These are phyloP conservation scores for Cryptocephalus primarius DNA, from an alignment of 2,888 invertebrate genomes.

Conservation along the genomic window DNA sequence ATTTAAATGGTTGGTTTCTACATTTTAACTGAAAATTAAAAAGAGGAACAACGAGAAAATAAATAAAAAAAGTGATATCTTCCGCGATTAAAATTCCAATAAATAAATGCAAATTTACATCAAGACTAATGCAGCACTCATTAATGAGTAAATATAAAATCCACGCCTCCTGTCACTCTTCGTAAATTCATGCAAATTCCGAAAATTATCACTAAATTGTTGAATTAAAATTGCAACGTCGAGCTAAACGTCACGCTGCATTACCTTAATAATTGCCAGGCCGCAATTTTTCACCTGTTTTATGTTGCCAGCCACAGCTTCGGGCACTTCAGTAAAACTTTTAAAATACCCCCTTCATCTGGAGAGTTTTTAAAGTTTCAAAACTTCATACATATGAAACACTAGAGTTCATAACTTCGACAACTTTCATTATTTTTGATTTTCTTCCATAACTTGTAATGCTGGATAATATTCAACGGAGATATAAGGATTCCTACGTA, in stretches of 20 bases:
- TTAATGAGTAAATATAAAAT: too few species aligned
- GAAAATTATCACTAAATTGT: conserved; percentile 10
- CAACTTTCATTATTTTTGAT: neutral
- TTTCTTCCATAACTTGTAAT: neutral
- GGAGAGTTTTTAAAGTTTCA: conserved; percentile 18
- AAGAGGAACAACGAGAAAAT: too few species aligned
- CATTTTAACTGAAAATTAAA: too few species aligned
- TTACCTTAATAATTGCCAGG: conserved; percentile 7
- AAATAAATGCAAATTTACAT: too few species aligned
- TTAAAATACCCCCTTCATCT: conserved; percentile 15
- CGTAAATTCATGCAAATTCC: conserved; percentile 9
- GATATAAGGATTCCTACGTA: too few species aligned
- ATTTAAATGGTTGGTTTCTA: too few species aligned
- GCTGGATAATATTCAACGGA: too few species aligned
- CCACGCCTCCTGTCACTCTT: neutral
- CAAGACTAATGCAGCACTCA: too few species aligned
- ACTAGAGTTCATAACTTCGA: conserved; percentile 21
- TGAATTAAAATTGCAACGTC: conserved; percentile 10
- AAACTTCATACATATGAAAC: conserved; percentile 24
- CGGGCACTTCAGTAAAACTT: conserved; percentile 12
- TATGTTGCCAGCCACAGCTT: conserved; percentile 7
- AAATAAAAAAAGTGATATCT: too few species aligned
- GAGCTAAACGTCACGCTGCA: conserved; percentile 6
- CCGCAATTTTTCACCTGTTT: conserved; percentile 14
- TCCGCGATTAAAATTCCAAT: too few species aligned